phyloP scores from a whole-genome alignment of 92 coral and sea anemone genomes.

The Phenganax stokvisi region DNA sequence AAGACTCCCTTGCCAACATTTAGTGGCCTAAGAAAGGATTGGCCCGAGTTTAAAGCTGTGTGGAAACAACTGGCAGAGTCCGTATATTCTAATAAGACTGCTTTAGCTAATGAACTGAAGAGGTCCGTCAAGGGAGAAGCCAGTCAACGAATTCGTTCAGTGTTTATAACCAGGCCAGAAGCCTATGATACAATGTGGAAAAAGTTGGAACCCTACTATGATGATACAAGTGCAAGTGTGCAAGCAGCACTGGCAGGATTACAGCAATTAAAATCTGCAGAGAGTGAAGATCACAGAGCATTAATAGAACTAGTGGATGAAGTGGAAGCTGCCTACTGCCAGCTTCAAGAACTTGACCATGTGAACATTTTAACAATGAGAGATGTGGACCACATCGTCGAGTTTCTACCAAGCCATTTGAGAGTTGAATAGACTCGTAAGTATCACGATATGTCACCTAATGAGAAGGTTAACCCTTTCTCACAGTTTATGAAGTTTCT shows the following conservation, averaged over 20 bases:
- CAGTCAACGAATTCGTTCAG: slow-evolving; percentile 48
- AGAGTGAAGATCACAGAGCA: slow-evolving; percentile 48
- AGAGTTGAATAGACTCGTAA: slow-evolving; percentile 54
- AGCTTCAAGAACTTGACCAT: slow-evolving; percentile 47
- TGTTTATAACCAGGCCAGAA: slow-evolving; percentile 59
- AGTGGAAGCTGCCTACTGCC: slow-evolving; percentile 54
- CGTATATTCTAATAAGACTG: slow-evolving; percentile 43
- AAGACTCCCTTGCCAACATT: slow-evolving; percentile 55
- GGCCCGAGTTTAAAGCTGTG: slow-evolving; percentile 52
- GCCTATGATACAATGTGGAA: slow-evolving; percentile 60
- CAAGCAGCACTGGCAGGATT: slow-evolving; percentile 58
- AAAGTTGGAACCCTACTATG: slow-evolving; percentile 51
- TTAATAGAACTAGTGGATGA: slow-evolving; percentile 52
- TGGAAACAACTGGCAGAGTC: slow-evolving; percentile 57
- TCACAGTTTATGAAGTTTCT: slow-evolving; percentile 54
- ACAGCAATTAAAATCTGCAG: slow-evolving; percentile 43
- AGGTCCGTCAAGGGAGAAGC: slow-evolving; percentile 54
- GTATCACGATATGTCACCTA: slow-evolving; percentile 53
- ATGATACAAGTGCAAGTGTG: slow-evolving; percentile 54
- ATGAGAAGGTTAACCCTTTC: slow-evolving; percentile 55
- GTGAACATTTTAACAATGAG: slow-evolving; percentile 52
- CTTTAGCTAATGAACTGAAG: slow-evolving; percentile 52
- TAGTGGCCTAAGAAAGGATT: slow-evolving; percentile 45
- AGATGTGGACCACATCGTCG: slow-evolving; percentile 46
- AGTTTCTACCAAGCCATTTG: slow-evolving; percentile 47